phyloP scores from a whole-genome alignment of 2,888 invertebrate genomes.

The Thereva unica region DNA sequence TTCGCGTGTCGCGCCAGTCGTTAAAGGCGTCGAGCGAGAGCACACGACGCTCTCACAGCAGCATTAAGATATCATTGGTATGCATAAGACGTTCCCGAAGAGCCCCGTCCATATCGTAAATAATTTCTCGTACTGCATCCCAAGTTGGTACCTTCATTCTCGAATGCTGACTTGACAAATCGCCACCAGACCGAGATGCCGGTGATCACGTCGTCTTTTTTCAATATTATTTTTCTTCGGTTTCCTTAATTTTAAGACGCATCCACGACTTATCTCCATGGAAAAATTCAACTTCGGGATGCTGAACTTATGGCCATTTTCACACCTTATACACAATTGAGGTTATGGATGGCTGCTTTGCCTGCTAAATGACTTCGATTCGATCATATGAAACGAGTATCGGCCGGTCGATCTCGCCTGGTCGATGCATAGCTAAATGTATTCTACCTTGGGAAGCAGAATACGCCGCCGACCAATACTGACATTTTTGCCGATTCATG shows the following conservation, averaged over 20 bases:
- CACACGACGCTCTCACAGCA: not conserved
- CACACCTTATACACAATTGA: conserved; percentile 15
- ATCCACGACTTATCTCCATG: conserved; percentile 22
- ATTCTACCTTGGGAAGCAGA: not conserved
- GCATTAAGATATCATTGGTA: conserved; percentile 37
- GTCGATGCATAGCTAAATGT: too few species aligned
- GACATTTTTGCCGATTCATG: conserved; percentile 27
- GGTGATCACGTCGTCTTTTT: too few species aligned
- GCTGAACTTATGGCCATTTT: conserved; percentile 27
- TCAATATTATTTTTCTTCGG: conserved; percentile 3
- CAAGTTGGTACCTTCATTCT: conserved; percentile 25
- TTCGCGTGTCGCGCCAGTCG: not conserved
- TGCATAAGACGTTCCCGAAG: conserved; percentile 16
- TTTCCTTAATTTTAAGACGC: conserved; percentile 18
- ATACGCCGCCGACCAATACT: not conserved
- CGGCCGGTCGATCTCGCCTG: conserved; percentile 1
- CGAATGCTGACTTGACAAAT: conserved; percentile 24
- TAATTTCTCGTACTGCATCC: conserved; percentile 26
- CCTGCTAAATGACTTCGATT: conserved; percentile 25
- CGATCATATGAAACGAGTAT: conserved; percentile 13
- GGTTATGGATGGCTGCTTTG: not conserved
- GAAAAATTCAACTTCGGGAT: conserved; percentile 9
- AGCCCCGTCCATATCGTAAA: conserved; percentile 20
- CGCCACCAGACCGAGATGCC: conserved; percentile 7
- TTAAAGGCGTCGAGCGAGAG: not conserved